Base-by-base conservation (phyloP, 2,113 vertebrate species). In the Microcebus jonahi region DNA sequence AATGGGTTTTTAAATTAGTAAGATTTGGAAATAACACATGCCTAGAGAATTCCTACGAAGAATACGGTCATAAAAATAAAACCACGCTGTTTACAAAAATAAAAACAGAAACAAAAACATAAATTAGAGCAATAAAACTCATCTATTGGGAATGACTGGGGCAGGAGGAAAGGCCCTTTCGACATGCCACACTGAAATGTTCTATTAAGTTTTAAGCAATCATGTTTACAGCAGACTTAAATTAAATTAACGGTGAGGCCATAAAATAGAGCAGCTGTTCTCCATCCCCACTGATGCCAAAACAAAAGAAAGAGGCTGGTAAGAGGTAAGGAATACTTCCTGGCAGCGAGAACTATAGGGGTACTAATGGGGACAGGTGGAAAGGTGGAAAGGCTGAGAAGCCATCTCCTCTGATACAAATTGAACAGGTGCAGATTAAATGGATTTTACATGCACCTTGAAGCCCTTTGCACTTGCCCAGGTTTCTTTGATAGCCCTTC, bases 161-260 rank as follows among this genome's bases (percentile, higher is more conserved):
- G 50, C 39, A 82, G 89, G 73, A 88, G 9, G 14, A 61, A 94
- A 76, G 50, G 67, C 59, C 67, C 68, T 92, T 94, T 73, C 48
- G 81, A 81, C 81, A 94, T 96, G 95, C 93, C 96, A 75, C 84
- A 91, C 91, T 97, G 95, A 94, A 96, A 92, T 91, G 71, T 88
- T 94, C 82, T 96, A 92, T 83, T 73, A 82, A 67, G 31, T 85
- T 92, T 88, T 90, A 61, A 96, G 94, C 68, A 94, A 95, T 87
- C 42, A 45, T 90, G 57, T 94, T 97, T 94, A 97, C 31, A 73
- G 83, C 59, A 88, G 79, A 84, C 76, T 95, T 96, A 97, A 94
- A 97, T 96, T 97, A 96, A 97, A 88, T 96, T 82, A 95, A 95
- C 63, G 76, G 83, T 20, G 31, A 76, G 83, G 63, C 75, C 39